These are phyloP conservation scores for Pangasius djambal DNA, from an alignment of 2,797 vertebrate genomes.

Conservation along the genomic window DNA sequence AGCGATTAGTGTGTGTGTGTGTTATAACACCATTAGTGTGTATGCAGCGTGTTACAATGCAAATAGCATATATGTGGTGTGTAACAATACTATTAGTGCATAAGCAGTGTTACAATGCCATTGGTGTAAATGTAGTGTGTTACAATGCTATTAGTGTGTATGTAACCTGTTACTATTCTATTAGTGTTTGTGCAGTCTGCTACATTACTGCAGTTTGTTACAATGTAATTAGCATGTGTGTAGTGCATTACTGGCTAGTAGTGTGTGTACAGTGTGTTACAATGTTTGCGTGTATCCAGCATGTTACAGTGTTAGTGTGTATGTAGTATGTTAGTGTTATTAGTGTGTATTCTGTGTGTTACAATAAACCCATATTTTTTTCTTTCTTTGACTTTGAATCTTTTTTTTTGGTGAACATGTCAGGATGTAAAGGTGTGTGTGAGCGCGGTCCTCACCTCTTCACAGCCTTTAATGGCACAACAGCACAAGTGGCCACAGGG, in stretches of 20 bases:
- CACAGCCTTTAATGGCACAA: slow-evolving; percentile 90
- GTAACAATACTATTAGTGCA: too few relatives aligned
- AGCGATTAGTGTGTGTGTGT: too few relatives aligned
- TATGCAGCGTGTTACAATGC: too few relatives aligned
- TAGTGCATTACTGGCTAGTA: too few relatives aligned
- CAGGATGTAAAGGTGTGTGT: background rate
- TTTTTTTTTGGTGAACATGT: background rate
- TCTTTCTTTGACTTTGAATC: background rate
- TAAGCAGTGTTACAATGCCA: background rate
- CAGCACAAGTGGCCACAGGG: slow-evolving; percentile 96
- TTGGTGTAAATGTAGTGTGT: background rate
- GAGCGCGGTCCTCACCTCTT: slow-evolving; percentile 79
- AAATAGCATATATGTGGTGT: too few relatives aligned
- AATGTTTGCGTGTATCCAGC: too few relatives aligned
- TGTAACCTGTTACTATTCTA: background rate
- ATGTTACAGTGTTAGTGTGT: too few relatives aligned
- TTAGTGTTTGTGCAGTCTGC: background rate
- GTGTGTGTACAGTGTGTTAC: background rate
- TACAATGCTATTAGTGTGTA: background rate
- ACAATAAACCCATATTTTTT: background rate
- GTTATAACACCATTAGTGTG: too few relatives aligned
- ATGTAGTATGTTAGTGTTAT: too few relatives aligned
- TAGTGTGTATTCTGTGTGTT: too few relatives aligned
- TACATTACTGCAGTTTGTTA: background rate
- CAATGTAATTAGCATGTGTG: too few relatives aligned